Evolutionary conservation across 1,140 invertebrate species (phyloP), one percentile per base, ranked within the genome.

Genomic region (Achatina immaculata): DNA sequence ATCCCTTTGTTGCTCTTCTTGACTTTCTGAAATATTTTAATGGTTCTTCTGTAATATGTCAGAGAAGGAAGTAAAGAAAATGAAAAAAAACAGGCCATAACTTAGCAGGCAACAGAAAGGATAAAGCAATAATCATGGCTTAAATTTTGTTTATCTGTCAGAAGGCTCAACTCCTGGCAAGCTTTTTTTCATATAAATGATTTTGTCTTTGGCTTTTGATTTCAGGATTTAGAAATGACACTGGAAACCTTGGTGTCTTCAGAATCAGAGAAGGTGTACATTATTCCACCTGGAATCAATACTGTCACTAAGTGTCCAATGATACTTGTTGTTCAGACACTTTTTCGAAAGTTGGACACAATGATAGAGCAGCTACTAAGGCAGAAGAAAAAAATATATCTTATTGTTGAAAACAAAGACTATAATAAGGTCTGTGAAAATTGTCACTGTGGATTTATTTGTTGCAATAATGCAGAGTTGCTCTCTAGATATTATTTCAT

Each of bases 351-450:
- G 28, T 34, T 62, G n/a, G 58, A 62, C 28, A 62, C 4, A 31
- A 2, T 62, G 16, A 34, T 34, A 62, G 1, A 62, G 7, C 58
- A 62, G 6, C 58, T 4, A 31, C 28, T 62, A 62, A 4, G 28
- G 24, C 14, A 3, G n/a, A 55, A 6, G 9, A 62, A 34, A 16
- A 28, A 9, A 28, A 31, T 62, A 31, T n/a, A 6, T 6, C 28
- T 62, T 6, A 2, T 62, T 62, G n/a, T 31, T 28, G n/a, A 31
- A 34, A 28, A 62, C 16, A 4, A 1, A 31, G 58, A 14, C 4
- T 62, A 62, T 62, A 62, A 16, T 9, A 62, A 62, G 58, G 58
- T 62, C 31, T 62, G 58, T 62, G 28, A 62, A 62, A 31, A 62
- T 55, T 21, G n/a, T n/a, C n/a, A 21, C 1, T 55, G 24, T 24